These are phyloP conservation scores for Colius striatus DNA, from an alignment of 2,113 vertebrate genomes.

Conservation along the genomic window DNA sequence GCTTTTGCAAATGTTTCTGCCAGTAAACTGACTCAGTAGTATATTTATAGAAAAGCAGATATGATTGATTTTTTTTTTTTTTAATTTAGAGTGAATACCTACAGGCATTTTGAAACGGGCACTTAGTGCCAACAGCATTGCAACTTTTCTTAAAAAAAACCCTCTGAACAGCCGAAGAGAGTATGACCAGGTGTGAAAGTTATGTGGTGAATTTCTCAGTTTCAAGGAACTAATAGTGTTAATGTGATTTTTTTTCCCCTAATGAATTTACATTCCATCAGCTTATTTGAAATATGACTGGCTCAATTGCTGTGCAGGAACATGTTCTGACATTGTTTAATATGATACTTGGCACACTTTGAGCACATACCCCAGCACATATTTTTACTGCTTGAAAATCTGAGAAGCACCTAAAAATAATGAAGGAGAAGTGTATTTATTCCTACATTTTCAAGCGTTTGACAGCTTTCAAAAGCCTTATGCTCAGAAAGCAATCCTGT, in stretches of 20 bases:
- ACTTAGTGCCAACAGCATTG: neutral
- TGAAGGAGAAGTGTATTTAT: neutral
- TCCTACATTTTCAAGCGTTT: neutral
- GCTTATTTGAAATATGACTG: neutral
- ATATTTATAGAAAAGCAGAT: neutral
- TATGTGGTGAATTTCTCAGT: slow-evolving; percentile 17
- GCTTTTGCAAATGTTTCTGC: neutral
- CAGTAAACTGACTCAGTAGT: neutral
- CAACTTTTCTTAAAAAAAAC: neutral
- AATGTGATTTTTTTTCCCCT: neutral
- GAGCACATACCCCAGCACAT: neutral
- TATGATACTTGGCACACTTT: neutral
- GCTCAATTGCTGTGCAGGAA: neutral
- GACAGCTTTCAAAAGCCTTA: slow-evolving; percentile 28
- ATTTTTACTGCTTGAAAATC: neutral
- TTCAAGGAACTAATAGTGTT: neutral
- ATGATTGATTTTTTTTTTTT: neutral
- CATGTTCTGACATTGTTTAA: neutral
- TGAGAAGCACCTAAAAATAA: slow-evolving; percentile 11
- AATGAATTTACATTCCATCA: neutral
- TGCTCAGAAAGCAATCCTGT: neutral
- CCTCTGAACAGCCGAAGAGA: neutral
- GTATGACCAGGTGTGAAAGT: neutral
- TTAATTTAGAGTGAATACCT: neutral
- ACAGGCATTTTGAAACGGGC: neutral